phyloP scores from a whole-genome alignment of 2,888 invertebrate species.

The Temnothorax rugatulus region DNA sequence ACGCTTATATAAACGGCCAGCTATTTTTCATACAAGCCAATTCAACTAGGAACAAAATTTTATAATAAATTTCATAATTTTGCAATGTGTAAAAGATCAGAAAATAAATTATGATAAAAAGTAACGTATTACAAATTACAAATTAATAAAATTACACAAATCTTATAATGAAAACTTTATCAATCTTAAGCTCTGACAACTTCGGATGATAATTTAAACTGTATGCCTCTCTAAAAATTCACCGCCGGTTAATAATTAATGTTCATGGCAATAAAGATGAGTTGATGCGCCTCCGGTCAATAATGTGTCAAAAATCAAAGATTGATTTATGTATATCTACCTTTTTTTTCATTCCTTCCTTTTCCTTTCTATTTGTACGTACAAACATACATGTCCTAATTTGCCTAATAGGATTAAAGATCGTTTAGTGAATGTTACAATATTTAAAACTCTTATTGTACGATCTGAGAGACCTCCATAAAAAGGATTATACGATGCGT shows the following conservation, averaged over 20 bases:
- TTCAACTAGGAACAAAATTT: neutral
- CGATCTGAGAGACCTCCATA: slow-evolving; percentile 61
- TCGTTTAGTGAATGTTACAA: neutral
- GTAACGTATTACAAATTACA: neutral
- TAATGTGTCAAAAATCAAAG: neutral
- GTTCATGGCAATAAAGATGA: neutral
- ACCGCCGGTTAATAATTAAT: neutral
- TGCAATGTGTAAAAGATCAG: neutral
- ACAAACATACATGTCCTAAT: neutral
- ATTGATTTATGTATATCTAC: neutral
- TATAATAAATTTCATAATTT: neutral
- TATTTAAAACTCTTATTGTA: neutral
- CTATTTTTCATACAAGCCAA: neutral
- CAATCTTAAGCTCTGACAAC: neutral
- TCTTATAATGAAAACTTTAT: neutral
- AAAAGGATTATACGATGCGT: slow-evolving; percentile 60
- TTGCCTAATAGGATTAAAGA: slow-evolving; percentile 32
- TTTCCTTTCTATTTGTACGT: neutral
- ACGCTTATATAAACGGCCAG: too few relatives aligned
- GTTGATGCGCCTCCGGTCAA: neutral
- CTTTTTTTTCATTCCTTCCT: neutral
- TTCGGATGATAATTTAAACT: neutral
- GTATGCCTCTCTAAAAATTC: neutral
- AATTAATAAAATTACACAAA: neutral
- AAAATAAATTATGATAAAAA: neutral